Conservation (phyloP, 2,113 vertebrate genomes). For the Strix uralensis region DNA sequence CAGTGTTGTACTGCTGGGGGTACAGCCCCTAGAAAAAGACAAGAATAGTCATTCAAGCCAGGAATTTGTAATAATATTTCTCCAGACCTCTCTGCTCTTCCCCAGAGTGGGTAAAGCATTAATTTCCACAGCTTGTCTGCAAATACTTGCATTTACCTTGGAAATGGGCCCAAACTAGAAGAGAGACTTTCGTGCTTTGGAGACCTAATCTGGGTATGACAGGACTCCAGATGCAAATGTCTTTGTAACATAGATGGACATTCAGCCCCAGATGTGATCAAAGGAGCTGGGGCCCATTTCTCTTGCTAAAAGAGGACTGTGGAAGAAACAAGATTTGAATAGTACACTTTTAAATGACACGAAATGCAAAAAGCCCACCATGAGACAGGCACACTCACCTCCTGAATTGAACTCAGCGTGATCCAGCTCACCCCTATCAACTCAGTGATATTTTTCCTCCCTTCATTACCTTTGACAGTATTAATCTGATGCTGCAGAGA, state of each 20-base stretch:
- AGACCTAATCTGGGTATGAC: neutral
- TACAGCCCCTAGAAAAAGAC: neutral
- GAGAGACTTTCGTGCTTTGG: neutral
- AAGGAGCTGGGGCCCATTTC: neutral
- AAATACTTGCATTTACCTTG: neutral
- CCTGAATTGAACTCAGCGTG: neutral
- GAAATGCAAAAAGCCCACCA: neutral
- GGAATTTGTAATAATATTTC: constrained; percentile 11
- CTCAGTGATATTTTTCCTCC: neutral
- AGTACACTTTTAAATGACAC: neutral
- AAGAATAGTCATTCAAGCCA: neutral
- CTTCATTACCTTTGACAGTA: neutral
- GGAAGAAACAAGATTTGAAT: neutral
- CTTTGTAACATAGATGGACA: neutral
- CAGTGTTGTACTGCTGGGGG: neutral
- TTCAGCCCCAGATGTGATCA: neutral
- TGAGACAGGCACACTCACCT: neutral
- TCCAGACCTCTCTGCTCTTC: neutral
- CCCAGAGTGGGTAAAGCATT: neutral
- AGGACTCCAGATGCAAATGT: neutral
- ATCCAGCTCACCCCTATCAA: neutral
- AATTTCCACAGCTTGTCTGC: neutral
- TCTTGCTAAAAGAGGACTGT: neutral
- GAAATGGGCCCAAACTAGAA: neutral
- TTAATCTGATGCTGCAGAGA: neutral